These are phyloP conservation scores for Trichopria drosophilae DNA, from an alignment of 2,888 invertebrate genomes.

Conservation along the genomic window DNA sequence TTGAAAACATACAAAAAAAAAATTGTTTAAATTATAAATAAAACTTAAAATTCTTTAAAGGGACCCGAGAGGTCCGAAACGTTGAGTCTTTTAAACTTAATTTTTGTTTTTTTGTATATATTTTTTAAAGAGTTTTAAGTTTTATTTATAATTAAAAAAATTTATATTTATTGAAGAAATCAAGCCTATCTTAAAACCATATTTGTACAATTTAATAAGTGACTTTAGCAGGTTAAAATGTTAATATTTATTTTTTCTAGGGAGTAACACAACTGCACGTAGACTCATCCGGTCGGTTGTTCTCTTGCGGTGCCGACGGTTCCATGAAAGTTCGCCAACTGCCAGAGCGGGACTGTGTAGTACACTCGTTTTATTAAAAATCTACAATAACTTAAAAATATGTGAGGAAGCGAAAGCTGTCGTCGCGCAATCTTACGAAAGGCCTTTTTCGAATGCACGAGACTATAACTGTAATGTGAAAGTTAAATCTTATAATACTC, in stretches of 20 bases:
- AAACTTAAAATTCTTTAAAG: too few species aligned
- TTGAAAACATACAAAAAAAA: too few species aligned
- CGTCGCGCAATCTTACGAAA: constrained; percentile 24
- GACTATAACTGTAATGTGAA: constrained; percentile 8
- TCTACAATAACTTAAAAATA: constrained; percentile 31
- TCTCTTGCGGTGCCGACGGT: constrained; percentile 98
- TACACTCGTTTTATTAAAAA: constrained; percentile 62
- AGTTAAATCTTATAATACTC: not conserved
- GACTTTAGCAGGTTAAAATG: too few species aligned
- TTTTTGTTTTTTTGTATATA: too few species aligned
- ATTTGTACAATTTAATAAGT: too few species aligned
- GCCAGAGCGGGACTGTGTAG: constrained; percentile 75
- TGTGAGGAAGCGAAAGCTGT: constrained; percentile 37
- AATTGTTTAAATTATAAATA: constrained; percentile 4
- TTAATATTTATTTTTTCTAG: constrained; percentile 38
- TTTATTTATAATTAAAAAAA: not conserved
- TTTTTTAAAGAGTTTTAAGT: too few species aligned
- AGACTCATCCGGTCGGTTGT: constrained; percentile 85
- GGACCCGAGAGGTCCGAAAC: too few species aligned
- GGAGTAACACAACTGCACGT: constrained; percentile 95
- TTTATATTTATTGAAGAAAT: not conserved
- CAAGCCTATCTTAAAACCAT: too few species aligned
- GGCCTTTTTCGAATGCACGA: constrained; percentile 18
- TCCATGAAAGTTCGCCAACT: constrained; percentile 96
- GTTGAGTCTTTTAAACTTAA: too few species aligned